These are phyloP conservation scores for Neosilurus hyrtlii DNA, from an alignment of 2,797 vertebrate species.

Conservation along the genomic window DNA sequence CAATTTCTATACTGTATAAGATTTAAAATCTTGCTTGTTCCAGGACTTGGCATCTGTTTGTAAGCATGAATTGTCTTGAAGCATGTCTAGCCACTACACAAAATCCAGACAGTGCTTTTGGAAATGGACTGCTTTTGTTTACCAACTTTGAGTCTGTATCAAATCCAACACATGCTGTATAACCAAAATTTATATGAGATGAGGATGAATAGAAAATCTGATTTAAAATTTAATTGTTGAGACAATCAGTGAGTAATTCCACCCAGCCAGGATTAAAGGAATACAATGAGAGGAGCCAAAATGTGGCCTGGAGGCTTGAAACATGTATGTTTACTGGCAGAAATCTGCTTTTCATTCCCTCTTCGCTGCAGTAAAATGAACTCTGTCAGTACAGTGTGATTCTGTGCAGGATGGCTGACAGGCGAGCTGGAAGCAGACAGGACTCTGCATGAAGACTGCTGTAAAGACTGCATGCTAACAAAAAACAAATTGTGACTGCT, in stretches of 20 bases:
- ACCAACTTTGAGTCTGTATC: conserved; percentile 47
- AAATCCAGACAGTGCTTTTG: conserved; percentile 14
- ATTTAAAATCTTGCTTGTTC: neutral
- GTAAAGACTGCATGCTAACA: conserved; percentile 65
- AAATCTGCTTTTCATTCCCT: conserved; percentile 46
- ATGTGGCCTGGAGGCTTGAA: conserved; percentile 22
- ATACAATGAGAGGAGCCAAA: conserved; percentile 40
- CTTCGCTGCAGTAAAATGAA: conserved; percentile 8
- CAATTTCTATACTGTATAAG: neutral
- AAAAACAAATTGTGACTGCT: conserved; percentile 52
- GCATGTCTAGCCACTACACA: neutral
- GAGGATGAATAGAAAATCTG: conserved; percentile 4
- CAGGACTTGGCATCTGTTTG: conserved; percentile 24
- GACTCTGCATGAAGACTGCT: conserved; percentile 56
- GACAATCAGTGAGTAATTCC: conserved; percentile 11
- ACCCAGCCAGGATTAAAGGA: conserved; percentile 12
- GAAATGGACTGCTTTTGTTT: conserved; percentile 32
- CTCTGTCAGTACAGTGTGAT: conserved; percentile 47
- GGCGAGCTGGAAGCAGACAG: conserved; percentile 8
- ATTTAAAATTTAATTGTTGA: conserved; percentile 30
- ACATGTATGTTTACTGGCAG: conserved; percentile 43
- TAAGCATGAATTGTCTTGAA: neutral
- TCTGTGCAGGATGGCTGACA: conserved; percentile 36
- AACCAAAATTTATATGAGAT: conserved; percentile 11
- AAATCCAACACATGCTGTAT: neutral